phyloP scores from a whole-genome alignment of 30 jellyfish, hydroid and myxozoan species.

The Nemopilema nomurai region DNA sequence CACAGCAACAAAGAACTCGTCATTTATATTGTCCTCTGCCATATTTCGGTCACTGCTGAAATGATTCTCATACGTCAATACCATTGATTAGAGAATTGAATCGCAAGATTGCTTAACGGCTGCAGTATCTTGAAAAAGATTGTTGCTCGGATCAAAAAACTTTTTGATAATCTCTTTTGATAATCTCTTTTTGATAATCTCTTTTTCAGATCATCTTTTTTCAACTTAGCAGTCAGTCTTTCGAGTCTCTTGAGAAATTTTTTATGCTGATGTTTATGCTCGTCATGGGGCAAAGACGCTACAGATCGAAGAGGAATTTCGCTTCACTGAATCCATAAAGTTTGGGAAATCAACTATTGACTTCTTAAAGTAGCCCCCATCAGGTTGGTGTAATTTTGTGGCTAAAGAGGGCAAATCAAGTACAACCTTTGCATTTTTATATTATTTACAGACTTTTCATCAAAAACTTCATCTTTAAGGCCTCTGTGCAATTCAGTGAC shows the following conservation, averaged over 20 bases:
- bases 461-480: slow-evolving; percentile 35
- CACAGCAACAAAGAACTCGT: slow-evolving; percentile 45
- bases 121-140: slow-evolving; percentile 19
- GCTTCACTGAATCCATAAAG: slow-evolving; percentile 20
- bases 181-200: slow-evolving; percentile 16
- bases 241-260: slow-evolving; percentile 48
- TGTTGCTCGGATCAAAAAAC: slow-evolving; percentile 46
- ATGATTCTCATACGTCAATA: slow-evolving; percentile 31
- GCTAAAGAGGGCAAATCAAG: slow-evolving; percentile 45
- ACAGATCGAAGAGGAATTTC: slow-evolving; percentile 7
- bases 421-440: slow-evolving; percentile 27
- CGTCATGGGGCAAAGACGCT: slow-evolving; percentile 35
- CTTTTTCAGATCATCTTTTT: slow-evolving; percentile 21
- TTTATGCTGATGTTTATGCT: slow-evolving; percentile 27
- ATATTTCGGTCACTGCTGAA: slow-evolving; percentile 28
- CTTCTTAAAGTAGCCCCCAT: slow-evolving; percentile 29
- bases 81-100: slow-evolving; percentile 41
- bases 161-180: slow-evolving; percentile 32
- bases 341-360: slow-evolving; percentile 8
- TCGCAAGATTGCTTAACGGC: slow-evolving; percentile 37
- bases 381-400: slow-evolving; percentile 33
- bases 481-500: slow-evolving; percentile 19
- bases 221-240: slow-evolving; percentile 28
- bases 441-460: slow-evolving; percentile 9
- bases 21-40: slow-evolving; percentile 36